phyloP scores from a whole-genome alignment of 1,140 invertebrate genomes.

The Megalonaias nervosa region DNA sequence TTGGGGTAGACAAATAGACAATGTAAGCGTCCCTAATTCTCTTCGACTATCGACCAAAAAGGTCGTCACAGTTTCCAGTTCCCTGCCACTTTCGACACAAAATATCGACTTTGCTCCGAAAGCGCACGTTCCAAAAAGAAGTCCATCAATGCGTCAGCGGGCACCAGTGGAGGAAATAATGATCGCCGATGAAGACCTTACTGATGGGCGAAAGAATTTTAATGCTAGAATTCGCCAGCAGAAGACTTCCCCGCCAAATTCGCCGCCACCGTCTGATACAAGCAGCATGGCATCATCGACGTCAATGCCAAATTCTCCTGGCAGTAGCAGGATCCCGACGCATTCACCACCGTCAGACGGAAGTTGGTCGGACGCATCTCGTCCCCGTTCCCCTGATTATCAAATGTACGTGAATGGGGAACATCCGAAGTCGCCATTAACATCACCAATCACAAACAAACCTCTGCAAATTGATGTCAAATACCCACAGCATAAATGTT shows the following conservation, averaged over 20 bases:
- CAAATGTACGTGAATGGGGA: conserved; percentile 13
- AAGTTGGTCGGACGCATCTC: conserved; percentile 18
- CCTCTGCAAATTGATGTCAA: conserved; percentile 36
- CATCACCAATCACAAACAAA: conserved; percentile 27
- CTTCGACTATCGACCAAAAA: too few species aligned
- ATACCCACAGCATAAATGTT: conserved; percentile 49
- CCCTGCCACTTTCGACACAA: too few species aligned
- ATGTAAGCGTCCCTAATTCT: too few species aligned
- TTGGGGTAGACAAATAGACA: too few species aligned
- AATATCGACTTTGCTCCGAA: too few species aligned
- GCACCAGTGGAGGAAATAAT: too few species aligned
- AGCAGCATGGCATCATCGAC: conserved; percentile 40
- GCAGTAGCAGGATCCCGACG: conserved; percentile 27
- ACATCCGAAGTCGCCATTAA: conserved; percentile 10
- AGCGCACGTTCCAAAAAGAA: too few species aligned
- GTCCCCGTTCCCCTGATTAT: conserved; percentile 23
- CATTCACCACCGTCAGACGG: conserved; percentile 16
- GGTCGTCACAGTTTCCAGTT: too few species aligned
- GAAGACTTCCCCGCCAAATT: conserved; percentile 8
- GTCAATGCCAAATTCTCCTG: conserved; percentile 44
- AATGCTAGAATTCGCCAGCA: not conserved
- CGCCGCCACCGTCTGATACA: conserved; percentile 29
- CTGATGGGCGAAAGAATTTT: too few species aligned
- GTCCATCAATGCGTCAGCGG: too few species aligned
- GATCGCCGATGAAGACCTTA: too few species aligned